These are phyloP conservation scores for Tachina grossa DNA, from an alignment of 2,888 invertebrate genomes.

Conservation along the genomic window DNA sequence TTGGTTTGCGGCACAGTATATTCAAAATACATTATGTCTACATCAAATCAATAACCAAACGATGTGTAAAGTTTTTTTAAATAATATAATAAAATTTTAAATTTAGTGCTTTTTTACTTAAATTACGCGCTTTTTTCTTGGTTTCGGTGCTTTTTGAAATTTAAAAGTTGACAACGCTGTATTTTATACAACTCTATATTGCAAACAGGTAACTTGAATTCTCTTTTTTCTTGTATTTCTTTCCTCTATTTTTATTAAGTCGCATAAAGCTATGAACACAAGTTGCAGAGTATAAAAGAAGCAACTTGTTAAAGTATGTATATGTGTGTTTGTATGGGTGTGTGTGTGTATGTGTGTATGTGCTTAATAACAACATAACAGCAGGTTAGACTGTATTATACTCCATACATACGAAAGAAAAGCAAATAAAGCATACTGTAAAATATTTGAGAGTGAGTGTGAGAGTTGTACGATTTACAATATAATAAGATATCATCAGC, in stretches of 20 bases:
- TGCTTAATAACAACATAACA: constrained; percentile 10
- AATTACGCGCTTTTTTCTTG: too few relatives aligned
- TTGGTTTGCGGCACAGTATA: too few relatives aligned
- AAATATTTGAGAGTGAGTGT: background rate
- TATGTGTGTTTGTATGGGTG: background rate
- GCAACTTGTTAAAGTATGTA: constrained; percentile 33
- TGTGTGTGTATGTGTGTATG: too few relatives aligned
- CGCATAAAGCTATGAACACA: background rate
- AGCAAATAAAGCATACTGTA: constrained; percentile 4
- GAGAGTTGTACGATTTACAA: background rate
- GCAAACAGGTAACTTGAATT: constrained; percentile 32
- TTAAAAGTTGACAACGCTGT: too few relatives aligned
- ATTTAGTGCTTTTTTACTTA: too few relatives aligned
- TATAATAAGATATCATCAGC: constrained; percentile 15
- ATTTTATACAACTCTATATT: constrained; percentile 21
- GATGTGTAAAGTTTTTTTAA: too few relatives aligned
- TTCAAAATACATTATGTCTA: too few relatives aligned
- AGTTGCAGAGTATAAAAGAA: constrained; percentile 2
- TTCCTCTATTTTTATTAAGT: constrained; percentile 1
- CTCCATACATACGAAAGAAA: background rate
- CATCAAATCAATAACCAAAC: too few relatives aligned
- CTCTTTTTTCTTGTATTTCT: background rate
- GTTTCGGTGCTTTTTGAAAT: too few relatives aligned
- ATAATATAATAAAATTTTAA: too few relatives aligned
- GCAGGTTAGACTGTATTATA: constrained; percentile 26